Evolutionary conservation across 2,888 invertebrate genomes (phyloP), one percentile per base, ranked within the genome.

Genomic region (Pseudanteris insignis): DNA sequence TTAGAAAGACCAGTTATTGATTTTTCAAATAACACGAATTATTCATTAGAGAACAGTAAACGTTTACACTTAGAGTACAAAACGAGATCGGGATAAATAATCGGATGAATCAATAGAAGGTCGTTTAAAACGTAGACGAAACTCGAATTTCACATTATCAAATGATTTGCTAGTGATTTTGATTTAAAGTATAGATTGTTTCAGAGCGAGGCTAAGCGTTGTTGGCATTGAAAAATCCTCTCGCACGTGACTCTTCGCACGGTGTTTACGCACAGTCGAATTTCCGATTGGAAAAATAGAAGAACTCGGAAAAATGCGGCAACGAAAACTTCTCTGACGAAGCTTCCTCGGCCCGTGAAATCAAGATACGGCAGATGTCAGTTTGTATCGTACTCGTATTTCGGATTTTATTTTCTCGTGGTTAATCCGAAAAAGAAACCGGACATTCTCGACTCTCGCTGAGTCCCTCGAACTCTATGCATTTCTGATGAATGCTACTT

Each of bases 401-500:
- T 70, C 50, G 68, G 67, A 69, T 73, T 74, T 68, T 65, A 65
- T 70, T 68, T 66, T 66, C 68, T 66, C 67, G 44, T 11, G 51
- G 47, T 58, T 18, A 58, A 58, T 62, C 61, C 53, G 10, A 28
- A 46, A 40, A 63, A 51, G 53, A 51, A 59, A 67, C 64, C 66
- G 50, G 63, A 65, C 66, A 55, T 68, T 67, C 63, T 63, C 48
- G 62, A 54, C 66, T 66, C 64, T 61, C 46, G 51, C 64, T 65
- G 65, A 63, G 63, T 51, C 51, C 55, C 55, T 48, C 48, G 55
- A 72, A 73, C 67, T 69, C 72, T 72, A 75, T 78, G 74, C 76
- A 78, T 78, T 77, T 77, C 76, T 74, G 77, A 76, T 75, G 76
- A 77, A 77, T 71, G 73, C 59, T 51, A 38, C 51, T 58, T 60